Conservation (phyloP, 2,888 invertebrate species). For the Galerucella pusilla region DNA sequence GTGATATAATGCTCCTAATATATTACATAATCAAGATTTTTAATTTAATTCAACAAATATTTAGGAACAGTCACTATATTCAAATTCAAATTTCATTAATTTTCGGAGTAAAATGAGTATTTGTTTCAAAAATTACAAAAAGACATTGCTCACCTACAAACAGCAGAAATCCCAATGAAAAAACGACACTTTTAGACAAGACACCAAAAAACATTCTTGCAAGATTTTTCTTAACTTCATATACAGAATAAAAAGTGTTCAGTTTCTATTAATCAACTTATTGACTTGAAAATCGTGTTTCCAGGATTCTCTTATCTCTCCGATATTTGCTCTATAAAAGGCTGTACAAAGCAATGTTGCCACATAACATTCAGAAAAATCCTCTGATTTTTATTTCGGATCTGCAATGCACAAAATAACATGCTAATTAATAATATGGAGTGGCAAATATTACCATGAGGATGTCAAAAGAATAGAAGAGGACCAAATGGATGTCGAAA, state of each 20-base stretch:
- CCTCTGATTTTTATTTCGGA: neutral
- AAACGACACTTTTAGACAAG: constrained; percentile 9
- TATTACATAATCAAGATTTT: constrained; percentile 21
- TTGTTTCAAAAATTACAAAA: neutral
- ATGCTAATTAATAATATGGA: neutral
- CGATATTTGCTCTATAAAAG: constrained; percentile 22
- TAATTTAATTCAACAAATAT: neutral
- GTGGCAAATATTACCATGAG: no score
- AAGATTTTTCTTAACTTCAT: constrained; percentile 12
- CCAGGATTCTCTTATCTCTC: constrained; percentile 7
- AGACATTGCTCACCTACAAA: constrained; percentile 29
- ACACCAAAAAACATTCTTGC: constrained; percentile 27
- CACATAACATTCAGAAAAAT: neutral
- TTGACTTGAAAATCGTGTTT: constrained; percentile 12
- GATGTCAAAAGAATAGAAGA: no score
- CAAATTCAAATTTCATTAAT: no score
- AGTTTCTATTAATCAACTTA: constrained; percentile 1
- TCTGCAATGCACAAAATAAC: neutral
- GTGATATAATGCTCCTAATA: neutral
- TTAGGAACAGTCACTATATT: neutral
- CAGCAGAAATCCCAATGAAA: constrained; percentile 26
- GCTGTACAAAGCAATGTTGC: neutral
- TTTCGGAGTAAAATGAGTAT: neutral
- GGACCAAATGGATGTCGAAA: no score
- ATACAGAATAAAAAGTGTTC: neutral